Evolutionary conservation across 2,113 vertebrate genomes (phyloP), one percentile per base, ranked within the genome.

Genomic region (Rhinichthys klamathensis): DNA sequence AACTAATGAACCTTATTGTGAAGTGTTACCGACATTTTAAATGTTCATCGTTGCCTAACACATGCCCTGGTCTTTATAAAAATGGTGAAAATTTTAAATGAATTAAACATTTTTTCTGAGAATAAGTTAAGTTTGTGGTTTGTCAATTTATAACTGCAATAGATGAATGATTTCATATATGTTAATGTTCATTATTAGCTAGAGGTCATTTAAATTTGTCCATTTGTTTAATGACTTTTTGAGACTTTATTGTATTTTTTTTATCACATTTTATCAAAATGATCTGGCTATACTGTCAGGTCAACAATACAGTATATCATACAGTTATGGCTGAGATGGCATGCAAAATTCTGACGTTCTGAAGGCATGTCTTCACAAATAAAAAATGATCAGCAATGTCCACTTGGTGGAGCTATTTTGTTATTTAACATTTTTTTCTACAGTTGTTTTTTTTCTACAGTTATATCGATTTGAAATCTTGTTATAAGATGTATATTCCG

Each of bases 341-440:
- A 41, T 2, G 38, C 38, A 41, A 9, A 1, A 41, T 41, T 41
- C 7, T 41, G 38, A 41, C 7, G 7, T 38, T 38, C 6, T 38
- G 35, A n/a, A n/a, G 6, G 6, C 12, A 25, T 38, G 27, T 38
- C 35, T 41, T 75, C 70, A 15, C 21, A 25, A 44, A 44, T 25
- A 27, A 73, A 23, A 54, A 32, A 49, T 9, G 25, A 25, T 11
- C 44, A 58, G 38, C 25, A 7, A 72, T 49, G 23, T 83, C 85
- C 87, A 84, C 85, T 13, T 65, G 87, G 82, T 84, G 85, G 87
- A 27, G 82, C 85, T 86, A 54, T 86, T 88, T 84, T 16, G 30
- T 58, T 85, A 35, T 51, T 27, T 25, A 67, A 80, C 41, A 30
- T 18, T 25, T 46, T 44, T 63, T 7, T 80, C n/a, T 44, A n/a